These are phyloP conservation scores for Schlechtendalia chinensis DNA, from an alignment of 1,140 invertebrate genomes.

Conservation along the genomic window DNA sequence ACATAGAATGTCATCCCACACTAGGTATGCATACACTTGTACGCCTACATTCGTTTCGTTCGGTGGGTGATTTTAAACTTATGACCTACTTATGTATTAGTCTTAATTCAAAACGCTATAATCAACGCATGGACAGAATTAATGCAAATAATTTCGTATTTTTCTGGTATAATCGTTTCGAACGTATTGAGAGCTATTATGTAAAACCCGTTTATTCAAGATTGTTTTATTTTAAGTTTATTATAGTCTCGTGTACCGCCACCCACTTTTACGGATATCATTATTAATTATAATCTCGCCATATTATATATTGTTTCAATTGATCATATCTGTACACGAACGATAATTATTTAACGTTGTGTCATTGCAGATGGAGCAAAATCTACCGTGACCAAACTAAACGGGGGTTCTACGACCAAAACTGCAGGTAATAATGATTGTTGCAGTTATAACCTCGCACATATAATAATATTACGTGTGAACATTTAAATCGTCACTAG, in stretches of 20 bases:
- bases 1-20: slow-evolving; percentile 18
- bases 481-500: not conserved
- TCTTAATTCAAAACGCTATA: not conserved
- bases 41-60: slow-evolving; percentile 35
- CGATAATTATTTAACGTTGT: not conserved
- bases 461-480: not conserved
- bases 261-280: not conserved
- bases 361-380: slow-evolving; percentile 26
- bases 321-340: slow-evolving; percentile 21
- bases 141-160: not conserved
- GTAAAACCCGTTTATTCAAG: not conserved
- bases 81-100: slow-evolving; percentile 33
- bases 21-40: slow-evolving; percentile 23
- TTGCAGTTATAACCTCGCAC: not conserved
- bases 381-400: slow-evolving; percentile 7
- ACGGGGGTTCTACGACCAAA: not conserved
- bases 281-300: not conserved
- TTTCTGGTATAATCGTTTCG: not conserved
- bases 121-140: not conserved
- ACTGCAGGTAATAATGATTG: slow-evolving; percentile 12
- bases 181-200: not conserved
- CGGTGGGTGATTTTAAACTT: slow-evolving; percentile 45
- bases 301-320: not conserved
- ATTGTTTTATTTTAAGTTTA: not conserved
- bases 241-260: no score